phyloP scores from a whole-genome alignment of 2,113 vertebrate species.

The Xenotilapia longispinis region DNA sequence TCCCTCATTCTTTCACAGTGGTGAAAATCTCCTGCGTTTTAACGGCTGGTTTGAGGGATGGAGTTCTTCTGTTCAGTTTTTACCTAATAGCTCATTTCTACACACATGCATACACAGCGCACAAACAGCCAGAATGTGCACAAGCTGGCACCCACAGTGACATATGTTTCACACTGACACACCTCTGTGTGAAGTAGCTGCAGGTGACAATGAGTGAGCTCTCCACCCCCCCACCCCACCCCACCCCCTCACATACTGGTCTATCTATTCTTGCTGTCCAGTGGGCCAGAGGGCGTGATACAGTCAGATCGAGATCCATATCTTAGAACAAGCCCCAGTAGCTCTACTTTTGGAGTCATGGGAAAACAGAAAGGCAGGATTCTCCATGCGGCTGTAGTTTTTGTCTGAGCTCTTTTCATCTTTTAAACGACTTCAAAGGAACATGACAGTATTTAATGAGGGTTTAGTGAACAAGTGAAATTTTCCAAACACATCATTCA shows the following conservation, averaged over 20 bases:
- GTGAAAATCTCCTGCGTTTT: background rate
- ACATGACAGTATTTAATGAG: background rate
- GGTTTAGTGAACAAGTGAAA: background rate
- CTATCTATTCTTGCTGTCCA: background rate
- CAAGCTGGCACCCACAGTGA: background rate
- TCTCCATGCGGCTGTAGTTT: background rate
- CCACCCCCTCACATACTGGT: background rate
- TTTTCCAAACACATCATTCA: background rate
- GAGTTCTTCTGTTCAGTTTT: slow-evolving; percentile 22
- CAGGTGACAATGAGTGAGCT: slow-evolving; percentile 38
- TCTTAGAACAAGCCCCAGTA: background rate
- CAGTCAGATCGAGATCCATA: background rate
- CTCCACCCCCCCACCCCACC: background rate
- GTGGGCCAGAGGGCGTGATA: background rate
- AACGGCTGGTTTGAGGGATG: slow-evolving; percentile 9
- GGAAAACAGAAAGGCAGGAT: background rate
- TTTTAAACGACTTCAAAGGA: background rate
- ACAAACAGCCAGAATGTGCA: background rate
- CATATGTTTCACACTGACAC: background rate
- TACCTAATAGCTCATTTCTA: background rate
- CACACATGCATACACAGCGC: background rate
- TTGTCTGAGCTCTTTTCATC: background rate
- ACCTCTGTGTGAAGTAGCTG: slow-evolving; percentile 4
- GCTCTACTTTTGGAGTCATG: background rate
- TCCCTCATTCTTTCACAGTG: background rate